These are phyloP conservation scores for Scytalopus superciliaris DNA, from an alignment of 2,113 vertebrate species.

Conservation along the genomic window DNA sequence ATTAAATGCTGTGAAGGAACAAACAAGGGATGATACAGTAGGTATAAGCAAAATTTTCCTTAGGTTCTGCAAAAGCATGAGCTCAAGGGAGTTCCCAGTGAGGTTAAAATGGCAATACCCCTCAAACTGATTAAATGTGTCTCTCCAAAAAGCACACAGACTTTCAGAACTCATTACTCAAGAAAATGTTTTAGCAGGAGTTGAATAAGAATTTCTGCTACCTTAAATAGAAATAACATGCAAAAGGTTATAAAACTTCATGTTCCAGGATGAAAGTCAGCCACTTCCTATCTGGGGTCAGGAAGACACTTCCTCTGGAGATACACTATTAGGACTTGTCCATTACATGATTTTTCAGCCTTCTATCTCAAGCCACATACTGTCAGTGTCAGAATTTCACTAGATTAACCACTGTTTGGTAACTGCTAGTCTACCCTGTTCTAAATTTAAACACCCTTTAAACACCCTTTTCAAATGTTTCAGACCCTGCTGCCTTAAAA, in stretches of 20 bases:
- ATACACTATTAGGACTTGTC: neutral
- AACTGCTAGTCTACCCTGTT: neutral
- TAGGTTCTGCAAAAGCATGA: neutral
- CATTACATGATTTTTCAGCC: neutral
- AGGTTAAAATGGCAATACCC: constrained; percentile 6
- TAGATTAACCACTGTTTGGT: neutral
- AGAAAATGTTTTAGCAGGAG: neutral
- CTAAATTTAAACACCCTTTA: neutral
- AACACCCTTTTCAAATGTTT: neutral
- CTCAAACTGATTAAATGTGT: neutral
- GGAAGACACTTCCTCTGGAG: neutral
- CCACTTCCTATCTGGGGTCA: constrained; percentile 5
- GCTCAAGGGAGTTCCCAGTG: neutral
- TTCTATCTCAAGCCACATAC: neutral
- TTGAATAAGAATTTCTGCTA: neutral
- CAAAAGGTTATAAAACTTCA: constrained; percentile 23
- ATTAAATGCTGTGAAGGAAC: constrained; percentile 1
- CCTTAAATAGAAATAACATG: neutral
- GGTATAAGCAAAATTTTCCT: constrained; percentile 18
- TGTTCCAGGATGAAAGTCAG: constrained; percentile 18
- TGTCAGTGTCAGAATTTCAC: neutral
- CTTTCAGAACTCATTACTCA: constrained; percentile 21
- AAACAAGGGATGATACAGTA: neutral
- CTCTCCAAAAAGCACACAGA: neutral
- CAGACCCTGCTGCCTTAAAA: neutral